These are phyloP conservation scores for Haemorhous mexicanus DNA, from an alignment of 2,113 vertebrate genomes.

Conservation along the genomic window DNA sequence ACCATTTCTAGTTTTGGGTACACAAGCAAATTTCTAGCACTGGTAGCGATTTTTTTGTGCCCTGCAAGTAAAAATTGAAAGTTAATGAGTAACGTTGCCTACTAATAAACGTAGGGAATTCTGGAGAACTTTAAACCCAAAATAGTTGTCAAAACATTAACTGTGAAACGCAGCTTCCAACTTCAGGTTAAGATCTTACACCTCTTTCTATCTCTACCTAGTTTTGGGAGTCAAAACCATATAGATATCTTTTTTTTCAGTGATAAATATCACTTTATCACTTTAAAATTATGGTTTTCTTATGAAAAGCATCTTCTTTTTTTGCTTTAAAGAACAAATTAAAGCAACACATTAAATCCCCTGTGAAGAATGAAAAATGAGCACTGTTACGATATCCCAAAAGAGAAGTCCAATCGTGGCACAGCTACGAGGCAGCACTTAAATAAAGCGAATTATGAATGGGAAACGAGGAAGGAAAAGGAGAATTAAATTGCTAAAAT, in stretches of 20 bases:
- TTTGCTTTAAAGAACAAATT: background rate
- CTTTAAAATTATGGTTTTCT: background rate
- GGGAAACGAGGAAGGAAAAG: background rate
- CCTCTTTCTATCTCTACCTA: background rate
- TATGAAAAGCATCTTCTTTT: background rate
- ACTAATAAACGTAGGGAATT: background rate
- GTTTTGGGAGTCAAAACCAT: background rate
- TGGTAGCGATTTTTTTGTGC: background rate
- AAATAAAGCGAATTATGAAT: background rate
- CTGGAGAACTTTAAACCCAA: conserved; percentile 24
- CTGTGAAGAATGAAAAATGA: rapidly evolving
- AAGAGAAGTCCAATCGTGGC: background rate
- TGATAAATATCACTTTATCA: background rate
- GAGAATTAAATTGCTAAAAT: background rate
- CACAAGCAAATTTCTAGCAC: background rate
- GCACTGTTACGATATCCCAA: rapidly evolving
- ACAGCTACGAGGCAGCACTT: background rate
- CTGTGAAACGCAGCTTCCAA: background rate
- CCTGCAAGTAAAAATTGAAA: background rate
- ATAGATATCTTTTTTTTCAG: background rate
- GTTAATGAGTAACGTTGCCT: conserved; percentile 28
- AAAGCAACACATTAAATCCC: background rate
- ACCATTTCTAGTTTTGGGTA: background rate
- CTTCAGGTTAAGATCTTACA: background rate
- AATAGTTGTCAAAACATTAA: background rate